Conservation (phyloP, 2,888 invertebrate genomes). For the Ditylenchus weischeri region DNA sequence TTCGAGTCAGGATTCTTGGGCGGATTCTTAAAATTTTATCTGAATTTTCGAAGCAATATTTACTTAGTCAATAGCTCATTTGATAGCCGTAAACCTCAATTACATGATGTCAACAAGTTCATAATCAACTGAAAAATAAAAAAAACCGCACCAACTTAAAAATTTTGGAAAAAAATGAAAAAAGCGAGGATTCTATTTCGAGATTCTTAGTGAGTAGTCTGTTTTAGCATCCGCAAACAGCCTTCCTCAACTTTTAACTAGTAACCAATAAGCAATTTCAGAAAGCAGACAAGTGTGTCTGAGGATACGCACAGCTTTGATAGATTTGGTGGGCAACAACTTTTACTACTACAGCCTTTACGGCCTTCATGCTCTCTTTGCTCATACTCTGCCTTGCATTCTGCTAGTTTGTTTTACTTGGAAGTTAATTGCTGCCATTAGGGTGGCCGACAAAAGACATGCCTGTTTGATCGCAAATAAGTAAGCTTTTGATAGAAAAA, state of each 20-base stretch:
- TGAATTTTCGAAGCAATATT: too few relatives aligned
- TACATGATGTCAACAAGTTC: too few relatives aligned
- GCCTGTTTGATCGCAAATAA: slow-evolving; percentile 44
- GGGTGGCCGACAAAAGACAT: slow-evolving; percentile 76
- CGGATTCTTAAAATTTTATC: too few relatives aligned
- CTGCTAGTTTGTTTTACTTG: slow-evolving; percentile 83
- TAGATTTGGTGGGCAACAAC: slow-evolving; percentile 63
- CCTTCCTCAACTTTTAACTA: slow-evolving; percentile 3
- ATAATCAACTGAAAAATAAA: too few relatives aligned
- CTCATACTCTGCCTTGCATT: slow-evolving; percentile 83
- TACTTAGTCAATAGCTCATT: too few relatives aligned
- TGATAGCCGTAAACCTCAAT: too few relatives aligned
- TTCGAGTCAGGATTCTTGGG: too few relatives aligned
- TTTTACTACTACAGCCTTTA: slow-evolving; percentile 71
- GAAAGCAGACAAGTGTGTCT: slow-evolving; percentile 10
- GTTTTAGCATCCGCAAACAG: too few relatives aligned
- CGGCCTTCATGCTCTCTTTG: slow-evolving; percentile 80
- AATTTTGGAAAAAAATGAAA: too few relatives aligned
- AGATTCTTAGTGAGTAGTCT: too few relatives aligned
- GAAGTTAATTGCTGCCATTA: slow-evolving; percentile 78
- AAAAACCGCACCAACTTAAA: too few relatives aligned
- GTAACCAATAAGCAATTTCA: neutral
- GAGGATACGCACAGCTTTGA: slow-evolving; percentile 17
- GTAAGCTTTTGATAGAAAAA: slow-evolving; percentile 2
- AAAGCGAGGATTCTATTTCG: too few relatives aligned